These are phyloP conservation scores for Carollia perspicillata DNA, from an alignment of 2,113 vertebrate species.

Conservation along the genomic window DNA sequence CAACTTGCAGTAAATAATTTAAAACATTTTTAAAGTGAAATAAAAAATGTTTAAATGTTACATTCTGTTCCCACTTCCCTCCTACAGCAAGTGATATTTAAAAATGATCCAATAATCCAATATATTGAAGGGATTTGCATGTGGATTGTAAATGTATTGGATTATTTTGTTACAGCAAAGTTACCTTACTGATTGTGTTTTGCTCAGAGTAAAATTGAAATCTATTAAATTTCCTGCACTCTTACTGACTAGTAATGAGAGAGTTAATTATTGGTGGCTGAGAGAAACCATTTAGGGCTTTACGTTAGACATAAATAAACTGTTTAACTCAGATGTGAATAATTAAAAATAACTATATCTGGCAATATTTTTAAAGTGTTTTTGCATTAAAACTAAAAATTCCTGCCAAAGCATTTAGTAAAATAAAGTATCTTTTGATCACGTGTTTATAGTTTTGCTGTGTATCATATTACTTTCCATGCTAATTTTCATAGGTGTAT, in stretches of 20 bases:
- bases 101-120: background rate
- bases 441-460: background rate
- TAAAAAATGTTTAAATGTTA: background rate
- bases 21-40: conserved; percentile 19
- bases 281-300: conserved; percentile 45
- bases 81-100: background rate
- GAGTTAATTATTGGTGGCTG: background rate
- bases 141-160: background rate
- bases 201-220: conserved; percentile 27
- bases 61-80: background rate
- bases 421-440: background rate
- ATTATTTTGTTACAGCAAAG: background rate
- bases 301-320: conserved; percentile 20
- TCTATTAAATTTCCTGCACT: conserved; percentile 30
- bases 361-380: background rate
- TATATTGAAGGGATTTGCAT: background rate
- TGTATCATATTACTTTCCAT: background rate
- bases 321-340: conserved; percentile 31
- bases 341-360: background rate
- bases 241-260: background rate
- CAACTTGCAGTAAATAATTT: conserved; percentile 13
- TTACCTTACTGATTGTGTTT: conserved; percentile 7
- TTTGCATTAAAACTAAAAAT: conserved; percentile 20
- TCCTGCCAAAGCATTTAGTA: background rate
- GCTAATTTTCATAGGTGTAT: background rate